Evolutionary conservation across 2,113 vertebrate genomes (phyloP), one percentile per base, ranked within the genome.

Genomic region (Pogonocichla stellata): DNA sequence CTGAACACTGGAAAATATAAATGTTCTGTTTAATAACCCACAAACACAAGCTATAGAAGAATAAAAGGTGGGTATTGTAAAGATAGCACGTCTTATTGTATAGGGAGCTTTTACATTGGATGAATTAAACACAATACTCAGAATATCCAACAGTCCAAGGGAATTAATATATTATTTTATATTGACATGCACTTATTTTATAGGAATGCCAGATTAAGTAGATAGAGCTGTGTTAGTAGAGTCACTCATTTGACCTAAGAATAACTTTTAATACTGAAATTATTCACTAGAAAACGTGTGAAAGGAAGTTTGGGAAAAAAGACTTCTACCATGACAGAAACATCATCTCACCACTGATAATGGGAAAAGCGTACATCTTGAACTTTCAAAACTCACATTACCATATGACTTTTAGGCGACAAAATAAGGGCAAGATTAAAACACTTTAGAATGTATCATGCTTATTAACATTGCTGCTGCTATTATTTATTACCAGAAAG

Each of bases 381-480:
- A 82, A 64, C 66, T 81, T 89, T 57, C 17, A 79, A 91, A 85
- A 93, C 85, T 29, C 43, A 40, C n/a, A 79, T 95, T 87, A 81
- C 56, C 26, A 31, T 89, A 92, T 60, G 51, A 87, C 33, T 95
- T 96, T 78, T 71, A 71, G 26, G 33, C 56, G 43, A 75, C 24
- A 84, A 89, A 89, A 66, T 40, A 84, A 69, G 43, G 51, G 22
- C 20, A 92, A 79, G 19, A 74, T 42, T 80, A 18, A 81, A 95
- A 47, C 33, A 45, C 16, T 81, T 69, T 7, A 71, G 8, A 71
- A 70, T 57, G 23, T 50, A 34, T 54, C 28, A 26, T 14, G 15
- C 31, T 77, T 54, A 62, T 86, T 88, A 61, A 34, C 28, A 54
- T n/a, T 84, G 29, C 10, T 67, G 19, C 24, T 95, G 33, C 64